A percentile compares a stretch with the other conserved stretches of the same genome.
Conservation (phyloP, 1,140 invertebrate genomes). For the Zaprionus gabonicus region DNA sequence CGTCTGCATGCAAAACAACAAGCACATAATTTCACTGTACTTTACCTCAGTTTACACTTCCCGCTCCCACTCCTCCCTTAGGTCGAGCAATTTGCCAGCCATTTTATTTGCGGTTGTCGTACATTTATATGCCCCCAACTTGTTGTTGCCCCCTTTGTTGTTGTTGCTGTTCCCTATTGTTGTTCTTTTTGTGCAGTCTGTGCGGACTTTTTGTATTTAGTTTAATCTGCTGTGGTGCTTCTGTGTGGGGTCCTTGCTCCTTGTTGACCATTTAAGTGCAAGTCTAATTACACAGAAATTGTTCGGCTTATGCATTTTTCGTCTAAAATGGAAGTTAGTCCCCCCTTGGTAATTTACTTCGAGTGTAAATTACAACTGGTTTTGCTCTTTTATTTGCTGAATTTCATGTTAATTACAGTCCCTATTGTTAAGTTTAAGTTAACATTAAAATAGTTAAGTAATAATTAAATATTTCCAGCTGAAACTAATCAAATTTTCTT, state of each 20-base stretch:
- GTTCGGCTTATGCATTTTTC: conserved; percentile 57
- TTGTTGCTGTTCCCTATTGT: conserved; percentile 41
- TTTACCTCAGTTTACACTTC: neutral
- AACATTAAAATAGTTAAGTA: no score
- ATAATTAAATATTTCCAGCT: neutral
- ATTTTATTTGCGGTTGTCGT: conserved; percentile 81
- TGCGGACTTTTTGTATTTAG: conserved; percentile 59
- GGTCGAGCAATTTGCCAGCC: conserved; percentile 71
- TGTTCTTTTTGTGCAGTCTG: conserved; percentile 37
- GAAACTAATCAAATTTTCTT: conserved; percentile 20
- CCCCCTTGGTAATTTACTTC: conserved; percentile 8
- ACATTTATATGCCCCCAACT: conserved; percentile 60
- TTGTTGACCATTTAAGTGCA: conserved; percentile 79
- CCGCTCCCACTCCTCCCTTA: neutral
- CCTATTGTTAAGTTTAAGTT: neutral
- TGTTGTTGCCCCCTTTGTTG: conserved; percentile 25
- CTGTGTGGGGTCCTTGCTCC: conserved; percentile 48
- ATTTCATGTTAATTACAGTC: neutral
- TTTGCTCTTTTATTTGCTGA: neutral
- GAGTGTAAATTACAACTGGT: conserved; percentile 13
- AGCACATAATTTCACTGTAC: conserved; percentile 69
- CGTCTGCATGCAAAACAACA: conserved; percentile 40
- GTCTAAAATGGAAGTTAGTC: neutral
- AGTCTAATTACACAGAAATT: conserved; percentile 76
- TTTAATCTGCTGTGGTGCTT: conserved; percentile 60